Evolutionary conservation across 1,140 invertebrate species (phyloP).

Genomic region (Radopholus similis): DNA sequence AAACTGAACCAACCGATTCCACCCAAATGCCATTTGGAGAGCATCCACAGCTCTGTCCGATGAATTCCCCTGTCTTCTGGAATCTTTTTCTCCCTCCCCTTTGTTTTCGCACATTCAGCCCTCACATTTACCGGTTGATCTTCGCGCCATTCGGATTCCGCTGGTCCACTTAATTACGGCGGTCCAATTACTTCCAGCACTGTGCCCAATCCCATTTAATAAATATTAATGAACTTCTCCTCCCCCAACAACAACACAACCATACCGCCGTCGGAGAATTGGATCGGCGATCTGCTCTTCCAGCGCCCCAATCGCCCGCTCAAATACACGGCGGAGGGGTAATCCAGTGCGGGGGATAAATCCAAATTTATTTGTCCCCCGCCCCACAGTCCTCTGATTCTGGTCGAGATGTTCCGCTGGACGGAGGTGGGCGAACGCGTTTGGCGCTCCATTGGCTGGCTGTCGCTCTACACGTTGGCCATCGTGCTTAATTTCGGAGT

Average conservation of each 20-base stretch:
- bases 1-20: too few species aligned
- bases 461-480: background rate
- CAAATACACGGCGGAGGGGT: conserved; percentile 37
- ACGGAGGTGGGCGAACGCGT: background rate
- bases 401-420: background rate
- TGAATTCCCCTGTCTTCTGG: too few species aligned
- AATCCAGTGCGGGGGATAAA: background rate
- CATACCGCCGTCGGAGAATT: conserved; percentile 11
- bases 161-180: too few species aligned
- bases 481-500: conserved; percentile 6
- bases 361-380: conserved; percentile 5
- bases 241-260: background rate
- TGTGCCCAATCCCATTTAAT: too few species aligned
- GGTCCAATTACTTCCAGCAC: too few species aligned
- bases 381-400: background rate
- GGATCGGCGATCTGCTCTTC: conserved; percentile 37
- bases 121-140: too few species aligned
- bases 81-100: too few species aligned
- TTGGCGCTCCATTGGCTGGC: background rate
- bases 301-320: conserved; percentile 32
- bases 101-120: too few species aligned
- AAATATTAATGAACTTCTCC: background rate
- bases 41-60: too few species aligned
- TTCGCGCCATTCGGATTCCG: too few species aligned
- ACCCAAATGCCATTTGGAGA: too few species aligned